Base-by-base conservation (phyloP, 2,113 vertebrate genomes). In the Bos javanicus region DNA sequence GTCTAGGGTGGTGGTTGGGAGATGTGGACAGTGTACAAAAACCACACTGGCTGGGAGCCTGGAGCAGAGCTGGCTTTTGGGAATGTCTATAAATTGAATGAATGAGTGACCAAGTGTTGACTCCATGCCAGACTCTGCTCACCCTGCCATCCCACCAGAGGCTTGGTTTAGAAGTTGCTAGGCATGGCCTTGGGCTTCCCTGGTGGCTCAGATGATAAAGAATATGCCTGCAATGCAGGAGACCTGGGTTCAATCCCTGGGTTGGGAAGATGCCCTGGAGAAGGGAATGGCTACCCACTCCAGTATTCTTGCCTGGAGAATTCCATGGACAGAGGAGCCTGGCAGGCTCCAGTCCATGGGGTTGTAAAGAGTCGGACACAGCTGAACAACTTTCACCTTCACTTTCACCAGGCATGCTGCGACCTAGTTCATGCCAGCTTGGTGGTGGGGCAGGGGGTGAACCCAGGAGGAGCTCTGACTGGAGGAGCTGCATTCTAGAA, bases 351-450 rank as follows among this genome's bases (percentile, higher is more conserved):
- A 43, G 71, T 43, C 39, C 71, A 26, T 76, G 23, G 71, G 23
- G 39, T 76, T 2, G 0, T 15, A 15, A 43, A 74, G 23, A 43
- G 39, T 43, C 12, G 0, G 71, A 76, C 71, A 76, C 1, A 0
- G 12, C 39, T 43, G 23, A 76, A 23, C 11, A 15, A 76, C 23
- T 43, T 43, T 43, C 71, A 74, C 36, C 5, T 39, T 43, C 11
- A 74, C 71, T 43, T 43, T 76, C 23, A 43, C 39, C 3, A 43
- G 23, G 71, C n/a, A 23, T 39, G 67, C 19, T 39, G 81, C 71
- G 67, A 5, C 56, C 46, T 36, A 2, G 46, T 62, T 46, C 48
- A 21, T 7, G 80, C 30, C 64, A 14, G 48, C 26, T 17, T 33
- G 19, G 57, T 15, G 23, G 6, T 33, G 43, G 57, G 26, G 0